These are phyloP conservation scores for Pheosia tremula DNA, from an alignment of 2,888 invertebrate genomes.

Conservation along the genomic window DNA sequence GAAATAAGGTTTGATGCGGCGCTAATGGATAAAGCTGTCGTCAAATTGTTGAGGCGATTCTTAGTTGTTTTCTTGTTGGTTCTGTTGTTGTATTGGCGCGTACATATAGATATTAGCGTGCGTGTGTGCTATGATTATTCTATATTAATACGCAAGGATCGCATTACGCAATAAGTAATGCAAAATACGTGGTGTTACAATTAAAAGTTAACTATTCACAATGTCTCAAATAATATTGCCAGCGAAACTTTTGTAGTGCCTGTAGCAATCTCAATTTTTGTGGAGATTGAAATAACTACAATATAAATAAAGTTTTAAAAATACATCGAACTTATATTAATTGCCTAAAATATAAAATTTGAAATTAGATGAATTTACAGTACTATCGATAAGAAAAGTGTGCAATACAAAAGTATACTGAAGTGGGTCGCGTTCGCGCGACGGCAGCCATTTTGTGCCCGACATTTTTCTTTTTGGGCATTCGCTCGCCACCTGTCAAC, in stretches of 20 bases:
- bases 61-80: conserved; percentile 25
- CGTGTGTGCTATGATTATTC: no score
- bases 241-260: no score
- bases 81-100: conserved; percentile 17
- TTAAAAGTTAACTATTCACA: no score
- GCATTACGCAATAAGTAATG: no score
- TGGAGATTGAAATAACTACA: no score
- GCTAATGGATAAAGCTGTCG: conserved; percentile 39
- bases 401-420: conserved; percentile 25
- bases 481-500: conserved; percentile 50
- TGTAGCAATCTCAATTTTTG: no score
- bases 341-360: not conserved
- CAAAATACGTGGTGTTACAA: no score
- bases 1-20: conserved; percentile 39
- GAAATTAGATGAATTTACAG: not conserved
- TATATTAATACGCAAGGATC: no score
- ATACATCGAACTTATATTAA: no score
- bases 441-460: conserved; percentile 40
- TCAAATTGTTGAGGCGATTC: conserved; percentile 28
- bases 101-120: not conserved
- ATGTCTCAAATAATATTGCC: no score
- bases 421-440: conserved; percentile 27
- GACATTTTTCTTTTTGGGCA: conserved; percentile 46
- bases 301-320: no score
- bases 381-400: not conserved